Base-by-base conservation (phyloP, 2,113 vertebrate species). In the Leucosticte australis region DNA sequence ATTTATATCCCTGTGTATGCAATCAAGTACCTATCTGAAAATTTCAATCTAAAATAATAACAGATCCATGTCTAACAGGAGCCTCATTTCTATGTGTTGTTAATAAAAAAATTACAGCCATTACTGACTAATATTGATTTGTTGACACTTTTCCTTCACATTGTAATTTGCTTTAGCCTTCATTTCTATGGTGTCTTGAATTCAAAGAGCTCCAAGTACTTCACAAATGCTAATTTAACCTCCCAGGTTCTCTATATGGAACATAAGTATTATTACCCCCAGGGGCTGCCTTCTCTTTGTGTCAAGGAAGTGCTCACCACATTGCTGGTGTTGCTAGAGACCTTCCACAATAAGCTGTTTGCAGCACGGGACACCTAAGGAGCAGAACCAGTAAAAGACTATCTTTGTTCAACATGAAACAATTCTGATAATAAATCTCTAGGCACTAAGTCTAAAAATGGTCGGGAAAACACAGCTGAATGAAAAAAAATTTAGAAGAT, bases 191-290 rank as follows among this genome's bases (percentile, higher is more conserved):
- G 37, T 7, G 0, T 68, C n/a, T 52, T 90, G 27, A 57, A 77
- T 85, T 94, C 78, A 74, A 50, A 92, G 75, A 77, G 28, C 59
- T 88, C 63, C 35, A 83, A 60, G 49, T 69, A 14, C 46, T 91
- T 76, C 24, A 87, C 37, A 89, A 71, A 73, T 47, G 24, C 47
- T 92, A 90, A 94, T 92, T 94, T 90, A 86, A 57, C 63, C 59
- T 77, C 55, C 46, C 4, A 4, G n/a, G 19, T 76, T 44, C 81
- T 46, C 78, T 70, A 42, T 56, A 26, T 59, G 67, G 53, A 87
- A 87, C 4, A 0, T 79, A 50, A 56, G 46, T 49, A 53, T 91
- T 92, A 83, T 42, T 90, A 52, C 19, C 30, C 49, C 30, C 49
- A 62, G 42, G 12, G 5, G 47, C 19, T 83, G 55, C 44, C 41